Evolutionary conservation across 1,140 invertebrate species (phyloP).

Genomic region (Aphaenogaster floridana): DNA sequence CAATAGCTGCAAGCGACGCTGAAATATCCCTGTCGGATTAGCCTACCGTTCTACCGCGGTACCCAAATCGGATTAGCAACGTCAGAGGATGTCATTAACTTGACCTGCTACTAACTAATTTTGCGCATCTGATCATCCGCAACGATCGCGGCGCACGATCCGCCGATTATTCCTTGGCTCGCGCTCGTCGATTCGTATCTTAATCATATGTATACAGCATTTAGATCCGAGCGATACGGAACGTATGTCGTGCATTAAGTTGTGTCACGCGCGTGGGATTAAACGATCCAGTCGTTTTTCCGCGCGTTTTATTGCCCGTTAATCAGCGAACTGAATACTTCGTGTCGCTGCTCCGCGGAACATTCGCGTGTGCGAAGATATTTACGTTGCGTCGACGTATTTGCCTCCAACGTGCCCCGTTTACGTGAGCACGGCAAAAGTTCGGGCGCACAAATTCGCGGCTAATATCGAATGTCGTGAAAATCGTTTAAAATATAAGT

Average conservation of each 20-base stretch:
- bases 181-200: conserved; percentile 18
- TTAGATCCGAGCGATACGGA: conserved; percentile 26
- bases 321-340: conserved; percentile 35
- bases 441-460: neutral
- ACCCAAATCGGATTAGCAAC: conserved; percentile 55
- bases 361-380: conserved; percentile 32
- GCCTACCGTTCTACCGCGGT: conserved; percentile 28
- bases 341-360: neutral
- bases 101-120: conserved; percentile 48
- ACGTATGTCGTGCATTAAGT: neutral
- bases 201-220: conserved; percentile 36
- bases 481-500: conserved; percentile 48
- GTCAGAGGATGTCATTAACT: conserved; percentile 59
- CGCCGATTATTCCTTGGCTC: conserved; percentile 28
- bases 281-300: conserved; percentile 44
- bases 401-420: conserved; percentile 16
- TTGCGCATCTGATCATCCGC: conserved; percentile 27
- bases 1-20: conserved; percentile 45
- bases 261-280: conserved; percentile 12
- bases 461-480: conserved; percentile 41
- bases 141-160: neutral
- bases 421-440: neutral
- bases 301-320: conserved; percentile 45
- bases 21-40: conserved; percentile 59
- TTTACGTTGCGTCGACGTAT: conserved; percentile 1